Evolutionary conservation across 2,797 vertebrate genomes (phyloP), one percentile per base, ranked within the genome.

Genomic region (Australoheros facetus): DNA sequence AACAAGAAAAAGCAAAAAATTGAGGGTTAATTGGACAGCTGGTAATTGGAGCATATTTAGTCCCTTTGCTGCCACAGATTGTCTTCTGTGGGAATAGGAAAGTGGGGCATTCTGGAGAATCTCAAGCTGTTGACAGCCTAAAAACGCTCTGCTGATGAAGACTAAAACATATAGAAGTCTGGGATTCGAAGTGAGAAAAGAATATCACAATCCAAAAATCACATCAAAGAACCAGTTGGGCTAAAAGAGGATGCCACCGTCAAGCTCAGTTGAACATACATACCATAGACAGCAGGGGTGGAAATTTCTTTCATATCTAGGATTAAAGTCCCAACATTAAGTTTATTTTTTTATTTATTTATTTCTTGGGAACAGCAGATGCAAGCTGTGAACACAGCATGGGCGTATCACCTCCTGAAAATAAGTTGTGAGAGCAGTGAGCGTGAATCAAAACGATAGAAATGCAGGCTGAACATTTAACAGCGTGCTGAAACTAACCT

Each of bases 1-100:
- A 77, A 80, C 19, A 72, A 77, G 42, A 82, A 78, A 72, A 42
- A 56, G 14, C 6, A 42, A 6, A 54, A 32, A 78, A 64, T 83
- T 26, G 45, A 56, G 83, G 76, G 84, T 81, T 88, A 89, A 89
- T 89, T 89, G 78, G 79, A 75, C 71, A 82, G 81, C 75, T 84
- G 80, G 70, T 83, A 86, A 82, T 78, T 90, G 77, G 84, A 83
- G 66, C 56, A 2, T 59, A 69, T 83, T 37, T 78, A 72, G 69
- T 76, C 74, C 75, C 59, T 80, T 55, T 32, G 77, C 69, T 78
- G 81, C 77, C 69, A 75, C 74, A 81, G 62, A 81, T 45, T 39
- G 58, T 21, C 45, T 84, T 87, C 79, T 76, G 54, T n/a, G 51
- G 80, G 73, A 87, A 83, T 60, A 83, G 74, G 30, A 51, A 79